Percentiles rank a stretch among this genome's conserved stretches.
Evolutionary conservation across 2,113 vertebrate species (phyloP).

Genomic region (Oryzias woworae): DNA sequence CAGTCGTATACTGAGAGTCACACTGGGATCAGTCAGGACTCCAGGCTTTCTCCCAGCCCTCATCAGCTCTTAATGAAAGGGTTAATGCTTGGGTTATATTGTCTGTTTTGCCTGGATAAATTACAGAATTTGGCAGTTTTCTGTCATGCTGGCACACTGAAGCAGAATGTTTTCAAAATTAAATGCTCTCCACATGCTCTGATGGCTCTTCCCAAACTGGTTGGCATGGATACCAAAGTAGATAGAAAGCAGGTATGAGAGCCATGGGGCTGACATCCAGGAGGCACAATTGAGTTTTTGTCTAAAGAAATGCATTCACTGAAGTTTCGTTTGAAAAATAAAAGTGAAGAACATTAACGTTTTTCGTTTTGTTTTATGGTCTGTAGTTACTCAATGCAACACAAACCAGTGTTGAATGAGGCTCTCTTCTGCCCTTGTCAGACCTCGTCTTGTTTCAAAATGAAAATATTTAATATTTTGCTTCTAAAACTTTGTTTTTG

Average conservation of each 20-base stretch:
- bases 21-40: neutral
- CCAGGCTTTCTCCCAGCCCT: neutral
- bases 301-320: neutral
- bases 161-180: slow-evolving; percentile 13
- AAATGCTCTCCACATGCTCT: neutral
- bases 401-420: no score
- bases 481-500: no score
- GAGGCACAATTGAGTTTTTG: neutral
- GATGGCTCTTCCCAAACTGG: neutral
- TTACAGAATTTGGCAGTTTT: slow-evolving; percentile 3
- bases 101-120: neutral
- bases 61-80: slow-evolving; percentile 14
- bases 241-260: neutral
- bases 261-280: neutral
- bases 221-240: slow-evolving; percentile 19
- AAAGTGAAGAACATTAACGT: no score
- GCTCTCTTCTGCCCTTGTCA: no score
- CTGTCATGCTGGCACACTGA: slow-evolving; percentile 2
- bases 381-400: no score
- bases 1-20: neutral
- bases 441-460: no score
- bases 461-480: no score
- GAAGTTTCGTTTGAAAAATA: slow-evolving; percentile 2
- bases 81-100: slow-evolving; percentile 22
- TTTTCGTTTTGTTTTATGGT: no score